Conservation (phyloP, 2,888 invertebrate genomes). For the Arrhopalites spinosus region DNA sequence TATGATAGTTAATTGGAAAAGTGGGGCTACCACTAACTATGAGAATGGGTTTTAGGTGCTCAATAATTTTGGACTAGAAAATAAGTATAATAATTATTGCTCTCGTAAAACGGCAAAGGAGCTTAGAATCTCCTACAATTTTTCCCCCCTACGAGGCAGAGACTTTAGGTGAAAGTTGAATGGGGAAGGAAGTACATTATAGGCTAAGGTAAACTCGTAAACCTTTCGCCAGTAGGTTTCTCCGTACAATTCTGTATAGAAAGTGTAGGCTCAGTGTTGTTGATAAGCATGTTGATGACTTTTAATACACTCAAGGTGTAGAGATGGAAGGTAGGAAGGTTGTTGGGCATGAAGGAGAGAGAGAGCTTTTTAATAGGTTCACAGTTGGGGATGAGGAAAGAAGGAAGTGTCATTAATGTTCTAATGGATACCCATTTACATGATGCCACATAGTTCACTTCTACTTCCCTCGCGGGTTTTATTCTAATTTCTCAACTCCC, state of each 20-base stretch:
- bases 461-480: neutral
- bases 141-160: too few relatives aligned
- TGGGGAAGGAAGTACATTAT: neutral
- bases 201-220: too few relatives aligned
- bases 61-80: too few relatives aligned
- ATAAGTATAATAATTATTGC: neutral
- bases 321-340: too few relatives aligned
- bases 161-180: neutral
- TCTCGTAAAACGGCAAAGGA: too few relatives aligned
- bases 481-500: slow-evolving; percentile 4
- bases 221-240: neutral
- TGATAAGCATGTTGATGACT: neutral
- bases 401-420: neutral
- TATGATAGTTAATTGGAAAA: too few relatives aligned
- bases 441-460: slow-evolving; percentile 7
- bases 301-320: too few relatives aligned
- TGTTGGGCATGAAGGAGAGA: too few relatives aligned
- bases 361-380: too few relatives aligned
- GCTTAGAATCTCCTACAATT: too few relatives aligned
- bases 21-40: too few relatives aligned
- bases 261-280: neutral
- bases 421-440: slow-evolving; percentile 7
- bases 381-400: neutral
- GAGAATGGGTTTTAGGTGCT: too few relatives aligned
- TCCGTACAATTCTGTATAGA: neutral